Base-by-base conservation (phyloP, 2,797 vertebrate genomes). In the Sebastes nivosus region DNA sequence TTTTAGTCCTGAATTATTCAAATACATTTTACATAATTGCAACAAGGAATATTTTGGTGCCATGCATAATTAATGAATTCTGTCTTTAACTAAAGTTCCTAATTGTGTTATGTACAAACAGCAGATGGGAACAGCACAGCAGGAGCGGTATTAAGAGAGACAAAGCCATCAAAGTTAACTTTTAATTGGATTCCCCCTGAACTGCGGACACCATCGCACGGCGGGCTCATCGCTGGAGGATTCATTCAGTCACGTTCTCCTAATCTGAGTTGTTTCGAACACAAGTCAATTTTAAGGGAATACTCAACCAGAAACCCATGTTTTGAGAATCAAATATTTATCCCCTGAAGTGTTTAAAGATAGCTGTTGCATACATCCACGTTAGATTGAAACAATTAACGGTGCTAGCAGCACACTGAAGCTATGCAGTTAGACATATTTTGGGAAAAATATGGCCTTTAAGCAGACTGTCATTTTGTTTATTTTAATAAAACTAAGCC, bases 61-160 rank as follows among this genome's bases (percentile, higher is more conserved):
- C 25, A 66, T 80, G 66, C 57, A 87, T 91, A 77, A 92, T 88
- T 83, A 88, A 91, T 88, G 54, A 60, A 55, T 75, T 52, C 65
- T 67, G 77, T 87, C 87, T 87, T 93, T 85, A 89, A 90, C 85
- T 82, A 88, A 85, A 85, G 82, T 69, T 88, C 67, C 72, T 88
- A 87, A 89, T 92, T 75, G 89, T 67, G 74, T 84, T 85, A 77
- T 70, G 80, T 77, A 57, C 74, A 88, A 89, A 89, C 86, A 90
- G 67, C 89, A 90, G 91, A 89, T 90, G 88, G 87, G 50, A 81
- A 5, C 22, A 4, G 29, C 67, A 1, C 88, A 87, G 84, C 82
- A 36, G 89, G 81, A 73, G 75, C 70, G 34, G 66, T 55, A 46
- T 50, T 71, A 75, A 69, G 60, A 59, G 10, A 77, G 75, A 80